Conservation (phyloP, 2,113 vertebrate species). For the Xenus cinereus region DNA sequence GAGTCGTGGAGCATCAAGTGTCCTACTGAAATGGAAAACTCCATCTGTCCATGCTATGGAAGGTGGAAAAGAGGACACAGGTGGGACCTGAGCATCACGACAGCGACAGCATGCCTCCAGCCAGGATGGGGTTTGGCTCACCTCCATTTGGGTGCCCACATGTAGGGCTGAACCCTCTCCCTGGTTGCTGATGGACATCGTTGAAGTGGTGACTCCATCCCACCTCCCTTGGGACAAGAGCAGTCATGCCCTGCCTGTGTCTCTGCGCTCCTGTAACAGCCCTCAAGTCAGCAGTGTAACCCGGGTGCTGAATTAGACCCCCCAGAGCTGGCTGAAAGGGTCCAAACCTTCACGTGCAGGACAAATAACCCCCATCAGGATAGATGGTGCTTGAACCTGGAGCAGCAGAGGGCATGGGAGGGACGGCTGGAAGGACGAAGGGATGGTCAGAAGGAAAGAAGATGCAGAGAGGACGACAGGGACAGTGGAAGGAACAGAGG, state of each 20-base stretch:
- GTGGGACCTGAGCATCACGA: neutral
- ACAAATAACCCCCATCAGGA: neutral
- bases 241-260: neutral
- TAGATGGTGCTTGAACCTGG: neutral
- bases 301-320: neutral
- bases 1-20: neutral
- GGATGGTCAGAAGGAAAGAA: neutral
- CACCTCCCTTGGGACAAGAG: neutral
- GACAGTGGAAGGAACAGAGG: neutral
- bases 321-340: neutral
- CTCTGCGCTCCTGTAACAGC: neutral
- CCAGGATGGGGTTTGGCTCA: neutral
- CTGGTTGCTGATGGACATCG: neutral
- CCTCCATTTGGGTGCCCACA: neutral
- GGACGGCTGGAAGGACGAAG: accelerated
- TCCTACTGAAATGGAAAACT: neutral
- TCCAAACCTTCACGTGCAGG: neutral
- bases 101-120: neutral
- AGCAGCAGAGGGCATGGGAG: neutral
- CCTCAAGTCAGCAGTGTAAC: neutral
- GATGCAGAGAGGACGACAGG: neutral
- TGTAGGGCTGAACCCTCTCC: neutral
- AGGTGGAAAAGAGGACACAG: neutral
- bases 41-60: neutral
- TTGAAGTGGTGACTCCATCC: neutral